Evolutionary conservation across 2,797 vertebrate genomes (phyloP).

Genomic region (Tragopan temminckii): DNA sequence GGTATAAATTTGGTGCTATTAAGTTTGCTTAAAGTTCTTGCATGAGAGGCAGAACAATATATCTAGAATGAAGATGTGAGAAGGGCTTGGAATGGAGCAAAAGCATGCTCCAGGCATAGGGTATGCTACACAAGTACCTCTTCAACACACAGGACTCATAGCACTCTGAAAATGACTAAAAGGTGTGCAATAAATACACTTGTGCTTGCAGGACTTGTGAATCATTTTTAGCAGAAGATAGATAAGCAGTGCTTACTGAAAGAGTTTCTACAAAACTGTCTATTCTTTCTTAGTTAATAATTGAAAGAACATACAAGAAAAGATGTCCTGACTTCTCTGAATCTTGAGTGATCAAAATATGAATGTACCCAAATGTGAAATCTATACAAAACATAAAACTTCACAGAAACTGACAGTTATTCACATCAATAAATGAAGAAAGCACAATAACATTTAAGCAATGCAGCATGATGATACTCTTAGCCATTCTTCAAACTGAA

Average conservation of each 20-base stretch:
- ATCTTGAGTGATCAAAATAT: background rate
- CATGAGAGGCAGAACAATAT: background rate
- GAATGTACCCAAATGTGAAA: background rate
- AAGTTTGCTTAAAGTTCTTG: background rate
- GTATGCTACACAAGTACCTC: background rate
- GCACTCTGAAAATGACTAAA: background rate
- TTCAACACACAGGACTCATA: background rate
- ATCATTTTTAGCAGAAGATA: background rate
- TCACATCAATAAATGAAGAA: background rate
- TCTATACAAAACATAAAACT: background rate
- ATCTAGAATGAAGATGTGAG: background rate
- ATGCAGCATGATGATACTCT: background rate
- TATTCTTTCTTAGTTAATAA: background rate
- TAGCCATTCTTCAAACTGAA: conserved; percentile 6
- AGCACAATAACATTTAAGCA: background rate
- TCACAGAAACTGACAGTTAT: background rate
- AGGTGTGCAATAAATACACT: background rate
- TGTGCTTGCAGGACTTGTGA: background rate
- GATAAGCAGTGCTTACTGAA: background rate
- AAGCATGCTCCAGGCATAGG: background rate
- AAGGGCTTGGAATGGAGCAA: background rate
- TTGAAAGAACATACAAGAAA: background rate
- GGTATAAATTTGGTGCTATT: background rate
- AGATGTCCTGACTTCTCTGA: background rate
- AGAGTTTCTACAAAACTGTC: background rate